Evolutionary conservation across 2,113 vertebrate species (phyloP), one percentile per base, ranked within the genome.

Genomic region (Lipophrys pholis): DNA sequence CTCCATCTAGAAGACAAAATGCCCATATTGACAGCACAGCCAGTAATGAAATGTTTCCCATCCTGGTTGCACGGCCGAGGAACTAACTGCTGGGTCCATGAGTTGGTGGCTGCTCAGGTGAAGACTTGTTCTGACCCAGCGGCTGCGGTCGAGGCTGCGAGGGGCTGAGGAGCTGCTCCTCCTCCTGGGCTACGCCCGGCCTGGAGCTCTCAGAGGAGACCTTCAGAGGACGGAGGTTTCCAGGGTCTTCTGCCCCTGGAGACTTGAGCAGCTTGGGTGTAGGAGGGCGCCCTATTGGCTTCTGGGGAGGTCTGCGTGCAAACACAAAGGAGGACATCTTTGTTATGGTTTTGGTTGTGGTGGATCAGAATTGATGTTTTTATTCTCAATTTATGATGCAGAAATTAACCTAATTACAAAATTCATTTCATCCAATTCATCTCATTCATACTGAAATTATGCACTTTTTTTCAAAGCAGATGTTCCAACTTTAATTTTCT

Each of bases 201-300:
- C 59, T 42, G 15, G 93, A 93, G 60, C 67, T 88, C 54, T 93
- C 93, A 4, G 84, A 78, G 39, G 94, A 91, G 80, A 84, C 85
- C 91, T 92, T 95, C 73, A 84, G 40, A 11, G 96, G 97, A 30
- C 97, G 94, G 62, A 97, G 89, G 84, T 99, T 99, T 84, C 98
- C 96, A 5, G 95, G 93, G 16, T 92, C 90, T 41, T 93, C 90
- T 1, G 87, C n/a, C 11, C 86, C 91, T 1, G 93, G 90, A 75
- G 95, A 95, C 51, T 92, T 93, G 1, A 94, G 42, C 11, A 93
- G 93, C 90, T 93, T 97, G 57, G 96, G 94, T 1, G 93, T 94
- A 12, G 94, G 93, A 38, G 95, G 94, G 54, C 95, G 94, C 72
- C 78, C 95, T 59, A 41, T 76, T 85, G 78, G 83, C 93, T 87